Conservation (phyloP, 2,113 vertebrate species). For the Pelecanoides urinatrix region DNA sequence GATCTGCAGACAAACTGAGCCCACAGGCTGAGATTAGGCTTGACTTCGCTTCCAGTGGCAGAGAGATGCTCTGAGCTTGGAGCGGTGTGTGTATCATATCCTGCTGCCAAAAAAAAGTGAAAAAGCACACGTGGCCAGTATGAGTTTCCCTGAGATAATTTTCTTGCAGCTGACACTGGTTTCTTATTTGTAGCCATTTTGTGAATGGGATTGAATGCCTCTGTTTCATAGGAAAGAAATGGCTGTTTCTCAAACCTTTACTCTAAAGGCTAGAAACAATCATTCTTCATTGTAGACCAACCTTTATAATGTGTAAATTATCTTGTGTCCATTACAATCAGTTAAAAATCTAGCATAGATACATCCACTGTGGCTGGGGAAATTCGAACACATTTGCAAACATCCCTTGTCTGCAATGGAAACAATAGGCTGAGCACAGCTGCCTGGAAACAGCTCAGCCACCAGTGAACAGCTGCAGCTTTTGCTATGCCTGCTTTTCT, state of each 20-base stretch:
- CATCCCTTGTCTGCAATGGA: not conserved
- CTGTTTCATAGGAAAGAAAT: not conserved
- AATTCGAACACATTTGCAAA: not conserved
- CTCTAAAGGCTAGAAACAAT: not conserved
- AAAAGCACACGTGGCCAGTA: not conserved
- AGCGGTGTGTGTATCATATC: not conserved
- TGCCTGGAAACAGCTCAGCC: not conserved
- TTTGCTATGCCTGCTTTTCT: not conserved
- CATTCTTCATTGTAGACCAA: not conserved
- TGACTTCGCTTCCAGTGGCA: not conserved
- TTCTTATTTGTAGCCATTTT: not conserved
- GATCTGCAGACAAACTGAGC: not conserved
- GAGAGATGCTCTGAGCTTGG: not conserved
- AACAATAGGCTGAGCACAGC: slow-evolving; percentile 29
- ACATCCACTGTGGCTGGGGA: not conserved
- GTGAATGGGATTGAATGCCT: not conserved
- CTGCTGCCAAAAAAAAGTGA: not conserved
- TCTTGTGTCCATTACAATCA: not conserved
- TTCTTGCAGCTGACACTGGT: not conserved
- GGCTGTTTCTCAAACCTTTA: not conserved
- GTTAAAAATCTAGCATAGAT: not conserved
- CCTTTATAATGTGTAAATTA: not conserved
- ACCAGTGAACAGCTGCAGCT: slow-evolving; percentile 21
- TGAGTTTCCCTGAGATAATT: not conserved
- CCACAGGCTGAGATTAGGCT: not conserved